Conservation (phyloP, 1,140 invertebrate species). For the Scaptodrosophila lebanonensis region DNA sequence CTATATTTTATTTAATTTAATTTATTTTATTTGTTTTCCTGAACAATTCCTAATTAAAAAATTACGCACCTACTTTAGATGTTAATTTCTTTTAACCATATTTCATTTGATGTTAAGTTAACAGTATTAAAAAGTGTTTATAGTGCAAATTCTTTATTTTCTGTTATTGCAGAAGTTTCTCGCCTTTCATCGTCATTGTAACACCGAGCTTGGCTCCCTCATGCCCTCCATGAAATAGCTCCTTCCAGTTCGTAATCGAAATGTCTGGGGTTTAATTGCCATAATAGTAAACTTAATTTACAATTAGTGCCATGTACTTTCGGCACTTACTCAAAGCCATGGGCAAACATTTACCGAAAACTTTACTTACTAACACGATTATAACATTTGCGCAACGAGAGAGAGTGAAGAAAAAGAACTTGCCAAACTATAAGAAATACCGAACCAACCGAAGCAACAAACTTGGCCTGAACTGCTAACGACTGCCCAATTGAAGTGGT, state of each 20-base stretch:
- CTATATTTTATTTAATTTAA: too few relatives aligned
- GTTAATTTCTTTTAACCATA: too few relatives aligned
- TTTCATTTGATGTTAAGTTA: too few relatives aligned
- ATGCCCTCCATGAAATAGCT: background rate
- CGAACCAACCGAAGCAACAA: constrained; percentile 6
- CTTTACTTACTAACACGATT: constrained; percentile 65
- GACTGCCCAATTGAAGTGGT: constrained; percentile 66
- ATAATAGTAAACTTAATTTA: constrained; percentile 44
- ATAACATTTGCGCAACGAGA: constrained; percentile 57
- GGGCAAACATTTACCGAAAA: constrained; percentile 64
- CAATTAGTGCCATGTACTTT: constrained; percentile 55
- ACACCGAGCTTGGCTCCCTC: background rate
- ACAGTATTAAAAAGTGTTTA: too few relatives aligned
- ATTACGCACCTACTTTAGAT: too few relatives aligned
- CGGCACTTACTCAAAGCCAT: constrained; percentile 47
- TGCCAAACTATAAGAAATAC: constrained; percentile 29
- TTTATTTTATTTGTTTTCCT: too few relatives aligned
- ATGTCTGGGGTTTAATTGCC: constrained; percentile 25
- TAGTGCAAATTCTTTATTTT: too few relatives aligned
- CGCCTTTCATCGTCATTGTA: too few relatives aligned
- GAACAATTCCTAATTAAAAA: too few relatives aligned
- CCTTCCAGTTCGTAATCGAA: too few relatives aligned
- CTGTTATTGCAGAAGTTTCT: too few relatives aligned
- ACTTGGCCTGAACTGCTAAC: constrained; percentile 36
- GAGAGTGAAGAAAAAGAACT: constrained; percentile 49